Evolutionary conservation across 1,140 invertebrate species (phyloP).

Genomic region (Goniozus legneri): DNA sequence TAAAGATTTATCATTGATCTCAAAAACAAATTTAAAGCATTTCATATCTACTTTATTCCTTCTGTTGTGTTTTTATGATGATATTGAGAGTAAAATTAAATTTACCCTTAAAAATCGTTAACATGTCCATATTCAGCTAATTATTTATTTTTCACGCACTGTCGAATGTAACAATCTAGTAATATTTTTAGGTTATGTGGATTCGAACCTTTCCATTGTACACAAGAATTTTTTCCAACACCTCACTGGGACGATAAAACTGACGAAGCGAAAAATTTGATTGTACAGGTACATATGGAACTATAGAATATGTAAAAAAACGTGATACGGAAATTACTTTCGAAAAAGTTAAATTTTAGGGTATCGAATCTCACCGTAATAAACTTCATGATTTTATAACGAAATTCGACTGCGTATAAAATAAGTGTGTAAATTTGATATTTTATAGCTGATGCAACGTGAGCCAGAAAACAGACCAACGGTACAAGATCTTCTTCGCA

Average conservation of each 20-base stretch:
- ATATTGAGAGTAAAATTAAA: too few species aligned
- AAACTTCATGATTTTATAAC: neutral
- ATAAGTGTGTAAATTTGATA: slow-evolving; percentile 32
- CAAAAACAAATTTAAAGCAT: too few species aligned
- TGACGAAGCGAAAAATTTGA: slow-evolving; percentile 46
- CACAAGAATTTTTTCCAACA: slow-evolving; percentile 42
- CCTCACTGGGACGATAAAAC: slow-evolving; percentile 55
- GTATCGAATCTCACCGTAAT: neutral
- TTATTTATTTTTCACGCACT: neutral
- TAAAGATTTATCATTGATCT: too few species aligned
- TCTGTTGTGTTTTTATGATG: too few species aligned
- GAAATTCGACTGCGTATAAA: neutral
- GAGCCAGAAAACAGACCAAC: slow-evolving; percentile 53
- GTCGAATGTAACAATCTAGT: neutral
- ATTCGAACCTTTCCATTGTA: slow-evolving; percentile 54
- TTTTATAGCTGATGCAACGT: slow-evolving; percentile 54
- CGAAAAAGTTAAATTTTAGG: neutral
- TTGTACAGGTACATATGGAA: slow-evolving; percentile 27
- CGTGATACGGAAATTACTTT: neutral
- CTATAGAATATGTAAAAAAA: neutral
- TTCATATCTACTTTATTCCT: too few species aligned
- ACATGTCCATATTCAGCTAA: slow-evolving; percentile 1
- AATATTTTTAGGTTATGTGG: slow-evolving; percentile 50
- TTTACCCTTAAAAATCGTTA: too few species aligned
- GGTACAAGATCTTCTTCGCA: slow-evolving; percentile 49